Evolutionary conservation across 2,797 vertebrate species (phyloP).

Genomic region (Sebastes kiyomatsui): DNA sequence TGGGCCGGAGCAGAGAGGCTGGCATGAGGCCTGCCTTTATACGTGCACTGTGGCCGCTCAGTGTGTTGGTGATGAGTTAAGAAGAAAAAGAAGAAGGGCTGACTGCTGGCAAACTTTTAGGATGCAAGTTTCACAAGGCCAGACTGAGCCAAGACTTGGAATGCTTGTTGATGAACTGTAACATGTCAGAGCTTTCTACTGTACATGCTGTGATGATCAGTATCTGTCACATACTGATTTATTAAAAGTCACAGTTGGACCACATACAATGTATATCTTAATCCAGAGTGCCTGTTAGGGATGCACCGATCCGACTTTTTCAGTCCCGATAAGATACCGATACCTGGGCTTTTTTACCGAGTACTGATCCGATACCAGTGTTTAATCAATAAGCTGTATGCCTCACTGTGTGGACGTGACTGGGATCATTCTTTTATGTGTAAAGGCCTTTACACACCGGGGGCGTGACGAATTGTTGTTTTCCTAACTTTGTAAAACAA

Average conservation of each 20-base stretch:
- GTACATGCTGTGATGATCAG: conserved; percentile 5
- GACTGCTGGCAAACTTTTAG: conserved; percentile 27
- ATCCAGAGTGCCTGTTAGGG: neutral
- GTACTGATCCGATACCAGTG: too few species aligned
- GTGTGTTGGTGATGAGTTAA: conserved; percentile 16
- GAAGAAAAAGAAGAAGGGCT: neutral
- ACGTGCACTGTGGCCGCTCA: neutral
- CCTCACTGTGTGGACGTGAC: too few species aligned
- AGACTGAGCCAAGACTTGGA: conserved; percentile 11
- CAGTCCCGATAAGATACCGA: too few species aligned
- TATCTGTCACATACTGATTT: neutral
- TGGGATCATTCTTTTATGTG: too few species aligned
- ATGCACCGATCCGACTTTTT: too few species aligned
- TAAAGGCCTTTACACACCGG: too few species aligned
- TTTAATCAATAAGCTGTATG: too few species aligned
- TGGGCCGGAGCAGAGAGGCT: conserved; percentile 6
- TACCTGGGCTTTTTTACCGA: too few species aligned
- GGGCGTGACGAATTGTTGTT: too few species aligned
- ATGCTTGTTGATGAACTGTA: conserved; percentile 23
- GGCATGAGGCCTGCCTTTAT: neutral
- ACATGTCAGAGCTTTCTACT: neutral
- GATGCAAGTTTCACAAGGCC: conserved; percentile 12
- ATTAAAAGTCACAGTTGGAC: conserved; percentile 14
- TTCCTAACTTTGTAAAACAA: too few species aligned
- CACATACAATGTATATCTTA: neutral